A percentile compares a stretch with the other conserved stretches of the same genome.
These are phyloP conservation scores for Carollia perspicillata DNA, from an alignment of 2,113 vertebrate genomes.

Conservation along the genomic window DNA sequence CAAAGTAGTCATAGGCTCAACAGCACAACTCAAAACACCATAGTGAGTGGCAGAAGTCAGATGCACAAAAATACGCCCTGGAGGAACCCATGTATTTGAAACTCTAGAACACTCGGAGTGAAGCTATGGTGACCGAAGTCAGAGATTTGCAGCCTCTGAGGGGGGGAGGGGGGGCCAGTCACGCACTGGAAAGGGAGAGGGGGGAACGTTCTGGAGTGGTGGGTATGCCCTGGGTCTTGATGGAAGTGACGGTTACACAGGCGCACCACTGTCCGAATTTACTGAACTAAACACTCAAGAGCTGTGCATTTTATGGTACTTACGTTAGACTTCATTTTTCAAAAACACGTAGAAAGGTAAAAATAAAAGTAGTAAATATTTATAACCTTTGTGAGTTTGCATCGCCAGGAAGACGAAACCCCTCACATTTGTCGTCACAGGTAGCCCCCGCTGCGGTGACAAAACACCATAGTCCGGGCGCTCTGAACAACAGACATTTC, in stretches of 20 bases:
- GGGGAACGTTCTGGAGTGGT: neutral
- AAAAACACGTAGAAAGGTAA: neutral
- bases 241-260: too few relatives aligned
- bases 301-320: neutral
- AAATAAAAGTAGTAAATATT: neutral
- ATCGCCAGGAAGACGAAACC: neutral
- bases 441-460: neutral
- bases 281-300: neutral
- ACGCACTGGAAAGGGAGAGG: neutral
- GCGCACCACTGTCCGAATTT: neutral
- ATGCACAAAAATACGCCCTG: neutral
- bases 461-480: neutral
- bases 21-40: neutral
- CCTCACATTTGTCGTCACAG: neutral
- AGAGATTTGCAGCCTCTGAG: neutral
- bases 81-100: neutral
- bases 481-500: neutral
- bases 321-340: neutral
- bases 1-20: accelerated
- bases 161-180: neutral
- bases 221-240: neutral
- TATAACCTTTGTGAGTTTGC: neutral
- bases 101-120: neutral
- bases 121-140: too few relatives aligned
- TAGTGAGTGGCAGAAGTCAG: neutral